These are phyloP conservation scores for Ditula angustiorana DNA, from an alignment of 2,888 invertebrate species.

Conservation along the genomic window DNA sequence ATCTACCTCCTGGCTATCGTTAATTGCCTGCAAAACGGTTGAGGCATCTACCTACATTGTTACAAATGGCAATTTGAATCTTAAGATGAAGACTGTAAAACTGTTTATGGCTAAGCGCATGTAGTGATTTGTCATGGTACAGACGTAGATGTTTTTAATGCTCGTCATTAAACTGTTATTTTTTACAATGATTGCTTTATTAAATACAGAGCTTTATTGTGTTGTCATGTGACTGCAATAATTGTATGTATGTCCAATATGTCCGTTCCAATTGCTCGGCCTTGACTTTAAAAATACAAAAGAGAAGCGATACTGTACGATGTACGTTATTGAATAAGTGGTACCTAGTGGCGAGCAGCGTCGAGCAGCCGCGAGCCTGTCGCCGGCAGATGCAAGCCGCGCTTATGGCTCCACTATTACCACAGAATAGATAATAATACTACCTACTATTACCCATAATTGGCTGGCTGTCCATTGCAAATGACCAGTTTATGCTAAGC, in stretches of 20 bases:
- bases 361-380: not conserved
- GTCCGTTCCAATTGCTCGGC: not conserved
- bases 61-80: not conserved
- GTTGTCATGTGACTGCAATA: not conserved
- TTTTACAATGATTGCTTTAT: conserved; percentile 22
- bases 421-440: too few species aligned
- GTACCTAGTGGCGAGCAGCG: too few species aligned
- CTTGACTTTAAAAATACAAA: conserved; percentile 15
- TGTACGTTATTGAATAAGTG: conserved; percentile 8
- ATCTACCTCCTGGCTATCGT: conserved; percentile 18
- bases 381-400: not conserved
- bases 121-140: conserved; percentile 11
- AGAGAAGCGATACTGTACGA: not conserved
- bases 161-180: conserved; percentile 20
- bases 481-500: conserved; percentile 17
- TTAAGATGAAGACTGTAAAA: not conserved
- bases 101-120: not conserved
- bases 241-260: not conserved
- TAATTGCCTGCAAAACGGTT: conserved; percentile 20
- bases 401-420: not conserved
- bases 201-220: too few species aligned
- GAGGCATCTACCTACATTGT: not conserved
- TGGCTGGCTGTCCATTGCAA: conserved; percentile 10
- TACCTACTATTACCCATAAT: conserved; percentile 9
- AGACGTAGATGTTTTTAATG: conserved; percentile 13